phyloP scores from a whole-genome alignment of 2,113 vertebrate genomes.

The Patagioenas fasciata region DNA sequence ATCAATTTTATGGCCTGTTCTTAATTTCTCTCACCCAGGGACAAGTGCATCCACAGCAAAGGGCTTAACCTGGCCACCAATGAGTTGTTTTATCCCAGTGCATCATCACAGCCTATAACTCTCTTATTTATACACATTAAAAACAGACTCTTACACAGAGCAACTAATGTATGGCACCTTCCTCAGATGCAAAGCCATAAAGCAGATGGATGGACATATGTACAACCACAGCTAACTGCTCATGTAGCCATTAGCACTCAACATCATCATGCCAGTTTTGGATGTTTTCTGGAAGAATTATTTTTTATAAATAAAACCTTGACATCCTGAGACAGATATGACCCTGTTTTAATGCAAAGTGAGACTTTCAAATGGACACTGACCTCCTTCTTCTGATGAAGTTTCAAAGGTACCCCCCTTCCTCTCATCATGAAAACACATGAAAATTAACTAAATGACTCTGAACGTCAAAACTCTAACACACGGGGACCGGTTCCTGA shows the following conservation, averaged over 20 bases:
- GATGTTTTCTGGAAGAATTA: conserved; percentile 18
- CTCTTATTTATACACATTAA: background rate
- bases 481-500: background rate
- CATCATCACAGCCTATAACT: background rate
- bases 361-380: conserved; percentile 6
- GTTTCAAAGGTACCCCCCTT: background rate
- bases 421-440: background rate
- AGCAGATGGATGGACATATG: conserved; percentile 57
- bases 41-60: background rate
- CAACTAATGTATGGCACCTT: background rate
- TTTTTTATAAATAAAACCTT: conserved; percentile 51
- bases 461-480: background rate
- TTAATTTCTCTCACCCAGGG: background rate
- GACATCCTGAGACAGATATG: background rate
- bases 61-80: background rate
- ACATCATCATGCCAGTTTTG: background rate
- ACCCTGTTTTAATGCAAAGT: background rate
- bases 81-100: background rate
- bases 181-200: background rate
- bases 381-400: background rate
- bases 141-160: background rate
- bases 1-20: background rate
- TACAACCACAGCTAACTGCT: background rate
- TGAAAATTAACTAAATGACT: background rate
- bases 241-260: conserved; percentile 24